These are phyloP conservation scores for Scomberomorus guttatus DNA, from an alignment of 2,797 vertebrate genomes.

Conservation along the genomic window DNA sequence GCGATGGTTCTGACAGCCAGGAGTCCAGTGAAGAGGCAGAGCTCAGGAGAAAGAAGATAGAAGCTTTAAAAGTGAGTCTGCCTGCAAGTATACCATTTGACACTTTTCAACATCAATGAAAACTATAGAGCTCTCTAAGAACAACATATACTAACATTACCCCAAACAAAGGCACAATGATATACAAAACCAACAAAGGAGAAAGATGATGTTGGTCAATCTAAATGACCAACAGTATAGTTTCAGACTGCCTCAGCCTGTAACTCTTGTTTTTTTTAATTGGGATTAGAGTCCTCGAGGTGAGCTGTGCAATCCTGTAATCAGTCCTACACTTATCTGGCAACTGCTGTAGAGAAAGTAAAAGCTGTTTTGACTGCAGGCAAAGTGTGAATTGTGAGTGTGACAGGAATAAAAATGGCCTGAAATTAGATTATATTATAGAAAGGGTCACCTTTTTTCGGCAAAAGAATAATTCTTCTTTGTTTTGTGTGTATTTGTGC, in stretches of 20 bases:
- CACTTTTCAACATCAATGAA: background rate
- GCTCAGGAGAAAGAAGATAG: constrained; percentile 91
- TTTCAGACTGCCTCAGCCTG: background rate
- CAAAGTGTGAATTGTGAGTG: background rate
- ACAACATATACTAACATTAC: background rate
- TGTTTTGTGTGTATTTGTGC: constrained; percentile 21
- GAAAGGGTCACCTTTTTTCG: background rate
- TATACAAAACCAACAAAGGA: background rate
- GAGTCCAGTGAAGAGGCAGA: constrained; percentile 91
- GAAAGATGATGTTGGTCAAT: background rate
- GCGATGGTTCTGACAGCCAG: constrained; percentile 88
- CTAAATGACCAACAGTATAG: background rate
- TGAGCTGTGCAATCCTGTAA: background rate
- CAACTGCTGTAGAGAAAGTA: background rate
- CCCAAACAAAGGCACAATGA: background rate
- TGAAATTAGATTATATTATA: background rate
- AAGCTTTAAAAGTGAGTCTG: constrained; percentile 90
- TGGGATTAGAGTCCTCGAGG: background rate
- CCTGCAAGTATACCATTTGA: background rate
- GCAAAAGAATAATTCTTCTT: background rate
- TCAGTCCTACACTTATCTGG: background rate
- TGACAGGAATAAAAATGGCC: background rate
- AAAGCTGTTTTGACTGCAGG: background rate
- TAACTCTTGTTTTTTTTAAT: constrained; percentile 1
- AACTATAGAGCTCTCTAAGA: background rate